Percentiles rank a stretch among this genome's conserved stretches.
These are phyloP conservation scores for Cydia pomonella DNA, from an alignment of 1,140 invertebrate genomes.

Conservation along the genomic window DNA sequence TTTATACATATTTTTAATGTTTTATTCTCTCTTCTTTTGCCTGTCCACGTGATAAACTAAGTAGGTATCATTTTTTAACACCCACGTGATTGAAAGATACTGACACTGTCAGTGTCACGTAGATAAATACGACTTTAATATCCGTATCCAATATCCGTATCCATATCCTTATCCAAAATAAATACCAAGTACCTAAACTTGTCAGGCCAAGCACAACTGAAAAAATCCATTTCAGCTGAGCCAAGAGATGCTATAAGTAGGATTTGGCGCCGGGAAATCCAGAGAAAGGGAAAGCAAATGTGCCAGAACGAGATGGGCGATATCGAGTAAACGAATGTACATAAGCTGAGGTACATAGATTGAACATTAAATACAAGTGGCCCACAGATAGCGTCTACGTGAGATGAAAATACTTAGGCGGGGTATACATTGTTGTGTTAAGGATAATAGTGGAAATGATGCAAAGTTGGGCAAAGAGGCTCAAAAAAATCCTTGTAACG, in stretches of 20 bases:
- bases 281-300: conserved; percentile 61
- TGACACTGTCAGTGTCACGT: no score
- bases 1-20: no score
- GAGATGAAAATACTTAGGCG: conserved; percentile 55
- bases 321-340: conserved; percentile 58
- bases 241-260: conserved; percentile 76
- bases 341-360: conserved; percentile 57
- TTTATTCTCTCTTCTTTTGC: no score
- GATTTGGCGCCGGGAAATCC: conserved; percentile 77
- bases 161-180: no score
- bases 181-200: conserved; percentile 60
- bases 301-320: conserved; percentile 54
- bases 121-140: no score
- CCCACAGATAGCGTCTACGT: conserved; percentile 42
- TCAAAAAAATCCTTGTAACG: no score
- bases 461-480: background rate
- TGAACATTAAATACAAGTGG: conserved; percentile 67
- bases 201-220: conserved; percentile 47
- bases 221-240: conserved; percentile 78
- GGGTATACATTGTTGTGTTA: conserved; percentile 33
- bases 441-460: background rate
- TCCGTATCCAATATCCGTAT: no score
- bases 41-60: no score
- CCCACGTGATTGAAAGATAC: no score
- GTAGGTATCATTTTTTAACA: no score